Evolutionary conservation across 1,140 invertebrate species (phyloP), one percentile per base, ranked within the genome.

Genomic region (Calliphora vicina): DNA sequence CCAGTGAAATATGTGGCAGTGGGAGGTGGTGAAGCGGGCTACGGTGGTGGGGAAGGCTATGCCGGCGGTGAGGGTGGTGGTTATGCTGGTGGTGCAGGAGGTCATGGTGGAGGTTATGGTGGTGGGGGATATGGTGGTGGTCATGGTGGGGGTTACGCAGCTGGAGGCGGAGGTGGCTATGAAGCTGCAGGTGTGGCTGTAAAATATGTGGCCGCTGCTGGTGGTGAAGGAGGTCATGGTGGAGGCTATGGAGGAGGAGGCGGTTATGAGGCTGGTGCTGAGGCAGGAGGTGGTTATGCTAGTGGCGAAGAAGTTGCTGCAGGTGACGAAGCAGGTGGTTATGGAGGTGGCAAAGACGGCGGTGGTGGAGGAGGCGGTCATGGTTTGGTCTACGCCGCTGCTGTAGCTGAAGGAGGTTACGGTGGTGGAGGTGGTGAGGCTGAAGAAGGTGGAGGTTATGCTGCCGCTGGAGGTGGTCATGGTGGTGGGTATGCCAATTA

Each of bases 231-330:
- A 15, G 82, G 82, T 12, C 9, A 23, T 13, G 76, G 78, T n/a
- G 78, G 83, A 74, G 35, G 35, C 1, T 35, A 50, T 17, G 61
- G 42, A n/a, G 42, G 17, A 15, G 82, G 78, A 13, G 82, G 78
- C n/a, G 20, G 13, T 12, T n/a, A n/a, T n/a, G n/a, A n/a, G n/a
- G n/a, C n/a, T n/a, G n/a, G n/a, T n/a, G n/a, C n/a, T n/a, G n/a
- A 80, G 83, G 9, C 74, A 29, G 17, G 25, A 42, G 83, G 83
- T 1, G 80, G 74, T 6, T 12, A 8, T 6, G 82, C 23, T 13
- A 71, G 82, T n/a, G 13, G 43, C 8, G 82, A 67, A 25, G 82
- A 35, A 29, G 50, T 43, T n/a, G 74, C 50, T 45, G 74, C 27
- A 9, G 50, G 27, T 26, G 76, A 76, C 17, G n/a, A 8, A 26